Conservation (phyloP, 2,797 vertebrate genomes). For the Alauda arvensis region DNA sequence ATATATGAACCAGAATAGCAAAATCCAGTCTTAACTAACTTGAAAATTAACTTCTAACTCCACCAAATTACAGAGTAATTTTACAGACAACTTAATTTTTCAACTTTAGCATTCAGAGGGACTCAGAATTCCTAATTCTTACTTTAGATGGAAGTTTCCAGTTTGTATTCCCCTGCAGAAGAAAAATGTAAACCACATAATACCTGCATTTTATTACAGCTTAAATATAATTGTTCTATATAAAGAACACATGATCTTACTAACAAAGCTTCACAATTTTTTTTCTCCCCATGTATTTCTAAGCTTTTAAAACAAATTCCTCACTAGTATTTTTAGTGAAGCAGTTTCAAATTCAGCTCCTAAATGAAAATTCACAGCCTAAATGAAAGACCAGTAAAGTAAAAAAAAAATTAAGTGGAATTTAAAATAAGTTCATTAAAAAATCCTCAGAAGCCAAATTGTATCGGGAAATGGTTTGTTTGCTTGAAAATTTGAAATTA, state of each 20-base stretch:
- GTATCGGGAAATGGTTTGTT: not conserved
- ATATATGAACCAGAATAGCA: not conserved
- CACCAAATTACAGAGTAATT: not conserved
- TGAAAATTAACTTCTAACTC: not conserved
- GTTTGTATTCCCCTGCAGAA: not conserved
- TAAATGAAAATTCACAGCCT: not conserved
- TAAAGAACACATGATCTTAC: not conserved
- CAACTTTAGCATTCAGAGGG: not conserved
- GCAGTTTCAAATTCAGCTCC: not conserved
- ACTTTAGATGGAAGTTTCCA: not conserved
- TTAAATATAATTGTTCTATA: not conserved
- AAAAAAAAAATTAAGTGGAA: not conserved
- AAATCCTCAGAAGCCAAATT: rapidly evolving
- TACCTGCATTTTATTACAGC: not conserved
- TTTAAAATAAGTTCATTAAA: not conserved
- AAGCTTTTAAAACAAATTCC: not conserved
- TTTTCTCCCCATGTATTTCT: not conserved
- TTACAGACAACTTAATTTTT: not conserved
- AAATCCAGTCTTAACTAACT: not conserved
- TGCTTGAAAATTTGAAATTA: not conserved
- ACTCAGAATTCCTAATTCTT: not conserved
- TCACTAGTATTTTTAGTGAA: not conserved
- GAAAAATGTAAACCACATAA: not conserved
- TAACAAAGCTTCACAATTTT: not conserved
- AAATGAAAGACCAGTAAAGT: not conserved